A percentile compares a stretch with the other conserved stretches of the same genome.
Conservation (phyloP, 2,888 invertebrate species). For the Andrena hattorfiana region DNA sequence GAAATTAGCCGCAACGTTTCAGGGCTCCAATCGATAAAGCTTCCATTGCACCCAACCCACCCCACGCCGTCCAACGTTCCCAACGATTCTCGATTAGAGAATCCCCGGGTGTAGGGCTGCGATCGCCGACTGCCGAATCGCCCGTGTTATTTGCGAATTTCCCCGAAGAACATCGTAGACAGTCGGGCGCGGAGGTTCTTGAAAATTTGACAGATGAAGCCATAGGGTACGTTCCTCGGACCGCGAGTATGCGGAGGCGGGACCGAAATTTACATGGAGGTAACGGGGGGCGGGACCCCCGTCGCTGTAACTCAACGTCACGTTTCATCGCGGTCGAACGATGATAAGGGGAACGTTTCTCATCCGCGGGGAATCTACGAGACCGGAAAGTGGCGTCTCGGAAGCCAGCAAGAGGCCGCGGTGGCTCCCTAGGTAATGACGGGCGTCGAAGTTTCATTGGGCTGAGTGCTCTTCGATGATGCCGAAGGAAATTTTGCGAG, state of each 20-base stretch:
- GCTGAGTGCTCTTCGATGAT: slow-evolving; percentile 56
- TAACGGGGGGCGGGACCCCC: not conserved
- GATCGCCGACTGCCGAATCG: not conserved
- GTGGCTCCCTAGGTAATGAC: slow-evolving; percentile 48
- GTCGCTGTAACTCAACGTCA: slow-evolving; percentile 27
- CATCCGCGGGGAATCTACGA: slow-evolving; percentile 31
- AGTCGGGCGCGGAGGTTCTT: not conserved
- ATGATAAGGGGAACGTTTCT: slow-evolving; percentile 35
- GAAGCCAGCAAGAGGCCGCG: slow-evolving; percentile 16
- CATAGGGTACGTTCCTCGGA: not conserved
- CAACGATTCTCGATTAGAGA: not conserved
- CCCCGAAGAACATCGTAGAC: not conserved
- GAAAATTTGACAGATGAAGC: slow-evolving; percentile 10
- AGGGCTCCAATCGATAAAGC: slow-evolving; percentile 2
- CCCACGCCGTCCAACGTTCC: not conserved
- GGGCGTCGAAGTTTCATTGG: slow-evolving; percentile 68
- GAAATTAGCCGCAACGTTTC: slow-evolving; percentile 50
- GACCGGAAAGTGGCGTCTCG: slow-evolving; percentile 40
- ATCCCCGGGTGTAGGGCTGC: not conserved
- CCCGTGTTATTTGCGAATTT: not conserved
- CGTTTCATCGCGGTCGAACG: slow-evolving; percentile 48
- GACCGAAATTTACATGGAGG: slow-evolving; percentile 7
- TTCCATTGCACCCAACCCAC: not conserved
- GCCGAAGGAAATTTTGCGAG: slow-evolving; percentile 46
- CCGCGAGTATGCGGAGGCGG: not conserved